These are phyloP conservation scores for Esox niger DNA, from an alignment of 2,113 vertebrate species.

Conservation along the genomic window DNA sequence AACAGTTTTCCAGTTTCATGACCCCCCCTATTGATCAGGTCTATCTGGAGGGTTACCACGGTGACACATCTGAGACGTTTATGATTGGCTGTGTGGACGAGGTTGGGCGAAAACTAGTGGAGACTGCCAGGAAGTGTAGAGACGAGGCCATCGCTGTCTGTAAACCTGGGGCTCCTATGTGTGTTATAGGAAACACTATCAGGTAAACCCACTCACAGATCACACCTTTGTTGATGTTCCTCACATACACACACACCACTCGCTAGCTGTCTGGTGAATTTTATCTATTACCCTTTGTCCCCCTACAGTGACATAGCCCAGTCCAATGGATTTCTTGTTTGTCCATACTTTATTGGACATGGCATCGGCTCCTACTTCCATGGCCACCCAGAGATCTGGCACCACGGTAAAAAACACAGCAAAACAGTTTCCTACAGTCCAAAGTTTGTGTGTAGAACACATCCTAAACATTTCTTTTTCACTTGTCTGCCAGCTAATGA, in stretches of 20 bases:
- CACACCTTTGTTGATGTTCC: conserved; percentile 9
- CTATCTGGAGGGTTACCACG: conserved; percentile 94
- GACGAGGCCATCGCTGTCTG: conserved; percentile 92
- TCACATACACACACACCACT: conserved; percentile 6
- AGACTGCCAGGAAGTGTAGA: conserved; percentile 87
- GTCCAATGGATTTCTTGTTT: conserved; percentile 81
- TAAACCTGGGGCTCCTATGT: conserved; percentile 80
- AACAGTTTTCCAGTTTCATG: neutral
- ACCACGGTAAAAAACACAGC: conserved; percentile 81
- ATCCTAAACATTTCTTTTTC: neutral
- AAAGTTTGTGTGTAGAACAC: neutral
- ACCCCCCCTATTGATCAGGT: conserved; percentile 66
- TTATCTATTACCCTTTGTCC: neutral
- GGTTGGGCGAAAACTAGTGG: conserved; percentile 80
- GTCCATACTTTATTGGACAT: conserved; percentile 90
- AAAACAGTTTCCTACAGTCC: neutral
- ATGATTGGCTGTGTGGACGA: conserved; percentile 88
- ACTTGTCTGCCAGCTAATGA: conserved; percentile 65
- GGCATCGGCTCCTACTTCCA: conserved; percentile 95
- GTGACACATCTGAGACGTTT: conserved; percentile 97
- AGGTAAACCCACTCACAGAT: conserved; percentile 67
- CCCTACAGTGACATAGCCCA: conserved; percentile 75
- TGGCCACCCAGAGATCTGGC: conserved; percentile 94
- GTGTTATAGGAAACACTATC: conserved; percentile 96
- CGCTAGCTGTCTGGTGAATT: neutral